These are phyloP conservation scores for Nematopogon swammerdamellus DNA, from an alignment of 2,888 invertebrate species.

Conservation along the genomic window DNA sequence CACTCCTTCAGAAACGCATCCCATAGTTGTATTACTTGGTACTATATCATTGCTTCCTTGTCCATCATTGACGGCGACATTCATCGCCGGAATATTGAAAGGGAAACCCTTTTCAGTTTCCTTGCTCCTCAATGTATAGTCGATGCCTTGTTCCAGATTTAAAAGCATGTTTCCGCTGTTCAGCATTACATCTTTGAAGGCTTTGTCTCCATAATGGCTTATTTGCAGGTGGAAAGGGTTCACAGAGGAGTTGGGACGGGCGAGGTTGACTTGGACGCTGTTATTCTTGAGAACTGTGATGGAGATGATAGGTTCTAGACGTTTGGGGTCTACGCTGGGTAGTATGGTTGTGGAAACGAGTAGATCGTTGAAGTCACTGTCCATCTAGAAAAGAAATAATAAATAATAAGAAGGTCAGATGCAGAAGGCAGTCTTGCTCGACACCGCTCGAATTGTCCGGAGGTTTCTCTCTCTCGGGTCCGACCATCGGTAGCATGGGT, in stretches of 20 bases:
- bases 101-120: constrained; percentile 48
- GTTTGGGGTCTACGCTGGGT: too few relatives aligned
- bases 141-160: constrained; percentile 38
- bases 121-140: constrained; percentile 43
- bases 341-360: too few relatives aligned
- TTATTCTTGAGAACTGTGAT: constrained; percentile 46
- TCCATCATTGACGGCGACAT: constrained; percentile 10
- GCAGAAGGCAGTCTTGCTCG: too few relatives aligned
- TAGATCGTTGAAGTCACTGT: too few relatives aligned
- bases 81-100: constrained; percentile 36
- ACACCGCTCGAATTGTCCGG: too few relatives aligned
- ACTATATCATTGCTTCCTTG: background rate
- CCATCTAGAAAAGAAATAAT: too few relatives aligned
- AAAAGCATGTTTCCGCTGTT: constrained; percentile 37
- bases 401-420: too few relatives aligned
- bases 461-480: too few relatives aligned
- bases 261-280: constrained; percentile 43
- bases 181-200: constrained; percentile 34
- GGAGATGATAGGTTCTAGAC: constrained; percentile 39
- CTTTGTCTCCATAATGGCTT: constrained; percentile 36
- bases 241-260: constrained; percentile 31
- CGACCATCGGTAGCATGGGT: too few relatives aligned
- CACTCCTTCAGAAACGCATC: constrained; percentile 34
- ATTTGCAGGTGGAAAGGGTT: constrained; percentile 39
- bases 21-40: constrained; percentile 14